Conservation (phyloP, 2,888 invertebrate genomes). For the Saturnia japonica region DNA sequence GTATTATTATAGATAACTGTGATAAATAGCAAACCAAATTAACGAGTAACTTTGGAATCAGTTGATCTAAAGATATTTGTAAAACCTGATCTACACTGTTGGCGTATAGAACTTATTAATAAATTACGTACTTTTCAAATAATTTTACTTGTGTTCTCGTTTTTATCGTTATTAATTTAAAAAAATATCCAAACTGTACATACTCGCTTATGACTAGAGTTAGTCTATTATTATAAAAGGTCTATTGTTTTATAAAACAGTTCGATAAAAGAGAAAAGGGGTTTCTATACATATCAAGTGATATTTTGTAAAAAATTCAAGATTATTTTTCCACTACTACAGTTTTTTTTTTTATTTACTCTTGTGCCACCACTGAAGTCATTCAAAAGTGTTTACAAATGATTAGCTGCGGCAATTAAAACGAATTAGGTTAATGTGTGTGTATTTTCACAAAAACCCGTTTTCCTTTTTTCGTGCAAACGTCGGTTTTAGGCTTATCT, state of each 20-base stretch:
- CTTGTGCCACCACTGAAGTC: conserved; percentile 40
- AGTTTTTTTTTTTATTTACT: neutral
- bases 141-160: neutral
- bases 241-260: neutral
- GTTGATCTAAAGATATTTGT: neutral
- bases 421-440: conserved; percentile 81
- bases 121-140: neutral
- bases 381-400: conserved; percentile 69
- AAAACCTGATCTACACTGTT: too few species aligned
- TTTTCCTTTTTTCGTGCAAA: conserved; percentile 60
- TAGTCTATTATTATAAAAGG: too few species aligned
- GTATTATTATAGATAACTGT: too few species aligned
- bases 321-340: neutral
- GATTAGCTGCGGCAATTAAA: conserved; percentile 78
- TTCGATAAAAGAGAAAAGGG: neutral
- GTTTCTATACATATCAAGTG: neutral
- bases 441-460: conserved; percentile 65
- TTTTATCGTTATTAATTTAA: neutral
- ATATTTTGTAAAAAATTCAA: neutral
- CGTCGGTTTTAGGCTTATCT: conserved; percentile 67
- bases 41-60: neutral
- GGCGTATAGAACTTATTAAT: neutral
- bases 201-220: too few species aligned
- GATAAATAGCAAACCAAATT: too few species aligned
- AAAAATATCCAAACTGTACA: too few species aligned